Conservation (phyloP, 1,140 invertebrate genomes). For the Drosophila burlai region DNA sequence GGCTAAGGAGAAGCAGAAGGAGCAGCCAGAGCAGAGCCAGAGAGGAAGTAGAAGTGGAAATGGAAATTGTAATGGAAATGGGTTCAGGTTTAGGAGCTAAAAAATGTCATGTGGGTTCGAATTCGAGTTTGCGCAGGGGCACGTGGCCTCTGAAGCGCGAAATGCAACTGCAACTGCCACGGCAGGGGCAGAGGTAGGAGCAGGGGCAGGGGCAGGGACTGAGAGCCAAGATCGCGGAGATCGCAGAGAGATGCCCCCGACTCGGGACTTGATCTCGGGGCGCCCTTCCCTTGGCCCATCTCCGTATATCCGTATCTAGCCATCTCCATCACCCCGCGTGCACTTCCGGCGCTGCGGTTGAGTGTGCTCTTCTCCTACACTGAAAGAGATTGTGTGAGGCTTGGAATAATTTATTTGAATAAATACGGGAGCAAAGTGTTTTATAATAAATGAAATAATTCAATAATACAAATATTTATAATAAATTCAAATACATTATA, state of each 20-base stretch:
- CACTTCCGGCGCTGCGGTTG: conserved; percentile 75
- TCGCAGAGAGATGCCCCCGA: conserved; percentile 39
- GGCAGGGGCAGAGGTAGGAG: not conserved
- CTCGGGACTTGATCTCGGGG: conserved; percentile 44
- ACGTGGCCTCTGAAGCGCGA: conserved; percentile 81
- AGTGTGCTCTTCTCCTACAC: conserved; percentile 33
- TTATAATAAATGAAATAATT: not conserved
- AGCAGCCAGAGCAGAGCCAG: not conserved
- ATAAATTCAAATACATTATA: too few species aligned
- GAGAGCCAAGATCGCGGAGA: conserved; percentile 5
- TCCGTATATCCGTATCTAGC: conserved; percentile 27
- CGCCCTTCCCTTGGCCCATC: conserved; percentile 18
- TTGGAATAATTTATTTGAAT: not conserved
- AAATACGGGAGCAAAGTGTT: not conserved
- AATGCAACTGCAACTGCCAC: conserved; percentile 58
- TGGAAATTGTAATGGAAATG: conserved; percentile 7
- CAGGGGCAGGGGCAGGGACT: not conserved
- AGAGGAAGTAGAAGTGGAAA: not conserved
- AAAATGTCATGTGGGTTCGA: conserved; percentile 78
- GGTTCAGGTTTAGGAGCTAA: conserved; percentile 29
- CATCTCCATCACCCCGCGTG: conserved; percentile 44
- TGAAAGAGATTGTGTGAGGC: not conserved
- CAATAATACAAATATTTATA: not conserved
- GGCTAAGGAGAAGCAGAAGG: not conserved
- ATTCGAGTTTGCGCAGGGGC: conserved; percentile 57